Evolutionary conservation across 2,113 vertebrate genomes (phyloP), one percentile per base, ranked within the genome.

Genomic region (Hippocampus mohnikei): DNA sequence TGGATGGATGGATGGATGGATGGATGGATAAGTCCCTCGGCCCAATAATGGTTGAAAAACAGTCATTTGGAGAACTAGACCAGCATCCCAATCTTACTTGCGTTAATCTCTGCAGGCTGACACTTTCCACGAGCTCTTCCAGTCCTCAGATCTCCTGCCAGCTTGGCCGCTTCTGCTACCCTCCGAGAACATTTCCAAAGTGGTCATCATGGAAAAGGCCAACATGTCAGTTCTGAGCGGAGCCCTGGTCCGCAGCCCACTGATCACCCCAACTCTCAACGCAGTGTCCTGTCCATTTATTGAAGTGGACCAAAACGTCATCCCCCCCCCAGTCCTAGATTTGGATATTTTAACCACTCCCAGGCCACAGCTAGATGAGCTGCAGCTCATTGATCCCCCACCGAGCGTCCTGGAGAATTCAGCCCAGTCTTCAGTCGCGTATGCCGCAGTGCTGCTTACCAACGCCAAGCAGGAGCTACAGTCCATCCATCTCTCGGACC

Each of bases 51-150:
- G 5, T 29, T 29, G 15, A 13, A 33, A 33, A 27, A 58, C 59
- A 37, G 29, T 33, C 2, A 2, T 60, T 59, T 9, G 15, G 29
- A 2, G 7, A 61, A 37, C 20, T 21, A 37, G 33, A 5, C 33
- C 46, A 50, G 46, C 15, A 6, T 37, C 46, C 15, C 46, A 5
- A 16, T 50, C 46, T 20, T 37, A n/a, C n/a, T 46, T 8, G 27
- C 7, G 8, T 9, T 65, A 1, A 25, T 66, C 44, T 81, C 87
- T 91, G 81, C 86, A 99, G 97, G 89, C 91, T 70, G 94, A 95
- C 81, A 90, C 90, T 9, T 92, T 94, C 73, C 94, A 96, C 74
- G 93, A 93, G 69, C 87, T 97, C 75, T 96, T 97, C 78, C 91
- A 85, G 78, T 91, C 90, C 33, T 85, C 90, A 0, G 88, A 94